Conservation (phyloP, 2,888 invertebrate species). For the Ligdia adustata region DNA sequence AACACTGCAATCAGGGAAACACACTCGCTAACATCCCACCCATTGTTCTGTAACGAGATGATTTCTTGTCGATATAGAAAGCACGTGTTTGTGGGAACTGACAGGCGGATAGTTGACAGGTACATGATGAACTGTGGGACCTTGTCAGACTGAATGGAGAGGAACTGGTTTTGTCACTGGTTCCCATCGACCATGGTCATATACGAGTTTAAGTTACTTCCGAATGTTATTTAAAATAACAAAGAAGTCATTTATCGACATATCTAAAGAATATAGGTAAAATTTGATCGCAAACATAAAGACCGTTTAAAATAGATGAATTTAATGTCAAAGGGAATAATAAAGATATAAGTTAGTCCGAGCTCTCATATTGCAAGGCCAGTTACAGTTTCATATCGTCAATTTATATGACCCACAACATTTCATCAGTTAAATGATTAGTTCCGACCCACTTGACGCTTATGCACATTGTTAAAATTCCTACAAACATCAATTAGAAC, state of each 20-base stretch:
- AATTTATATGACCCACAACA: slow-evolving; percentile 15
- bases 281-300: too few relatives aligned
- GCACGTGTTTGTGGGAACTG: slow-evolving; percentile 26
- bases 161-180: slow-evolving; percentile 9
- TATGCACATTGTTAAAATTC: slow-evolving; percentile 21
- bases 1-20: slow-evolving; percentile 28
- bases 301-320: too few relatives aligned
- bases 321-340: too few relatives aligned
- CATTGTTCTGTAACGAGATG: slow-evolving; percentile 25
- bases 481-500: slow-evolving; percentile 30
- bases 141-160: slow-evolving; percentile 1
- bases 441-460: slow-evolving; percentile 21
- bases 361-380: too few relatives aligned
- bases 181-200: slow-evolving; percentile 5
- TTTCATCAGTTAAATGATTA: slow-evolving; percentile 16
- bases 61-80: slow-evolving; percentile 34
- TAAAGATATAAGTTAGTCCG: too few relatives aligned
- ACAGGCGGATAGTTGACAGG: slow-evolving; percentile 1
- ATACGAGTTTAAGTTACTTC: too few relatives aligned
- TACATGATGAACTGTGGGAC: slow-evolving; percentile 13
- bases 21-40: slow-evolving; percentile 24
- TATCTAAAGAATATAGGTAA: too few relatives aligned
- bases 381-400: too few relatives aligned
- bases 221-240: too few relatives aligned
- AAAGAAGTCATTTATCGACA: too few relatives aligned